Base-by-base conservation (phyloP, 2,797 vertebrate species). In the Microctenopoma lineatum region DNA sequence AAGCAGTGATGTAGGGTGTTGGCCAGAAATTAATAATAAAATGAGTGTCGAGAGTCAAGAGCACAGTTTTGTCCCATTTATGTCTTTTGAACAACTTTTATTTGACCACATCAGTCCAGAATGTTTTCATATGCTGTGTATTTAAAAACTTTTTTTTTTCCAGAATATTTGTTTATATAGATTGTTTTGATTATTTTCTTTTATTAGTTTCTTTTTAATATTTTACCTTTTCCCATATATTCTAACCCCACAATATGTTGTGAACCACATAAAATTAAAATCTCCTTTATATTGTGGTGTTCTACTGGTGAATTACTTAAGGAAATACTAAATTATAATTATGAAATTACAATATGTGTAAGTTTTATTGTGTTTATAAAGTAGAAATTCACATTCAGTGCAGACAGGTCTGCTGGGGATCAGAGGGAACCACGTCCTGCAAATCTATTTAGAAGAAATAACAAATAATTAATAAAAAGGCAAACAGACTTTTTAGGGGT, bases 21-120 rank as follows among this genome's bases (percentile, higher is more conserved):
- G 60, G 47, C 91, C 84, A 81, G 74, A 82, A 77, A 86, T 90
- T 78, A 92, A 91, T 90, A 72, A 80, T 80, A 65, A 75, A 85
- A 75, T 73, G 18, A 73, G 83, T 74, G 68, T 41, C 46, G 18
- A 73, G 83, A 76, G 68, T 41, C 46, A 27, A 59, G 70, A 73
- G 66, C 75, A 45, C 18, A 63, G 54, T 53, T 84, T 74, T 68
- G 36, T 52, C 80, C 60, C 46, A 53, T 61, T 80, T 54, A 56
- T 75, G 53, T 79, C 57, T 79, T 67, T 81, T 81, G 32, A 68
- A 64, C 60, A 69, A 55, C 39, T 75, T 81, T 81, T 57, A 45
- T 26, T 54, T n/a, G 54, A 69, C 21, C 21, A 39, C 32, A 75
- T 77, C 4, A 62, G 39, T 79, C 38, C 21, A 54, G 69, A 68